These are phyloP conservation scores for Hirtodrosophila duncani DNA, from an alignment of 2,888 invertebrate species.

Conservation along the genomic window DNA sequence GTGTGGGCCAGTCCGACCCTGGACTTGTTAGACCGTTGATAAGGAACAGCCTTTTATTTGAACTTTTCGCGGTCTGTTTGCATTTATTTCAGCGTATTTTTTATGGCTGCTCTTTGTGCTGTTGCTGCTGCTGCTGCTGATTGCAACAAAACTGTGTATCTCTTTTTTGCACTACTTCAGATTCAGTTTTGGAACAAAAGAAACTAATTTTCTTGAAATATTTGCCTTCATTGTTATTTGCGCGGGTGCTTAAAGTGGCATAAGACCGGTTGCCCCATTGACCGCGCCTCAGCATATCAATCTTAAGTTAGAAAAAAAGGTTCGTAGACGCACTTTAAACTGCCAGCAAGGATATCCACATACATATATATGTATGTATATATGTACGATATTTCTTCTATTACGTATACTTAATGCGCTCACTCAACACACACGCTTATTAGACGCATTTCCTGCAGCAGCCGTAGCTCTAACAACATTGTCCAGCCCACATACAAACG, in stretches of 20 bases:
- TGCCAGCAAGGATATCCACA: constrained; percentile 16
- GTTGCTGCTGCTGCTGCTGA: too few relatives aligned
- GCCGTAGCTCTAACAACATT: constrained; percentile 51
- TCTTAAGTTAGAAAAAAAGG: background rate
- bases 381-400: too few relatives aligned
- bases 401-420: constrained; percentile 65
- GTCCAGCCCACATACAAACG: constrained; percentile 34
- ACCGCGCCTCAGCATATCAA: constrained; percentile 3
- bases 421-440: constrained; percentile 55
- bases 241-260: constrained; percentile 16
- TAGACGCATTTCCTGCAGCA: constrained; percentile 62
- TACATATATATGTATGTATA: constrained; percentile 27
- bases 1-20: too few relatives aligned
- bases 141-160: constrained; percentile 22
- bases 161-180: constrained; percentile 18
- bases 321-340: constrained; percentile 42
- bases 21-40: constrained; percentile 1
- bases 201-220: constrained; percentile 47
- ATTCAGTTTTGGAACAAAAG: constrained; percentile 28
- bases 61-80: constrained; percentile 19
- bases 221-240: constrained; percentile 37
- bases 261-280: constrained; percentile 9
- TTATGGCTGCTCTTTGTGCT: constrained; percentile 17
- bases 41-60: constrained; percentile 24
- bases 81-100: constrained; percentile 5